Evolutionary conservation across 1,140 invertebrate species (phyloP), one percentile per base, ranked within the genome.

Genomic region (Homarus americanus): DNA sequence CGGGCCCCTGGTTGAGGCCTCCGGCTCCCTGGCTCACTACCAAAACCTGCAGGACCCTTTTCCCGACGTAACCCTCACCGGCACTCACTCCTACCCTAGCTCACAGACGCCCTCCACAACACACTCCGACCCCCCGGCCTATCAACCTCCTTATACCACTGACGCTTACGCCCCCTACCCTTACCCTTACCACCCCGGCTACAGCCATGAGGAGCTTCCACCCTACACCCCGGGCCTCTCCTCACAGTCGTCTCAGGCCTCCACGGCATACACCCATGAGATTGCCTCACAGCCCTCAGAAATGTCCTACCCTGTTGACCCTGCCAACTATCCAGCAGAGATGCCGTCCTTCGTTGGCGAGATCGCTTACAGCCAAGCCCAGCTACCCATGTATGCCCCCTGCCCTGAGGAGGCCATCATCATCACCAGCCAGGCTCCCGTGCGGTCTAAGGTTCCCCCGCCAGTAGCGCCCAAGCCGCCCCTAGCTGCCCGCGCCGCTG

Each of bases 41-140:
- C 80, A 86, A 28, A 91, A 82, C 86, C 58, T 91, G 44, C 92
- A 92, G 66, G 92, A 92, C 32, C 92, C 90, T 24, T 92, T 86
- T 44, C 92, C 92, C 15, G 92, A 92, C 58, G 92, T 92, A 17
- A 92, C 92, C 9, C 82, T 92, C 1, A 91, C 92, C 28, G 92
- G 90, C 53, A 89, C 90, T 0, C 90, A 91, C 63, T 91, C 92
- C 4, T 92, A 92, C 86, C 76, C 92, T 3, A 91, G 86, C 73
- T 92, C 92, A 17, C 90, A 92, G 44, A 92, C 92, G 0, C 92
- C 92, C 58, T 92, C 92, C 44, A 92, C 92, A n/a, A 92, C 90
- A 28, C 92, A 92, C 82, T 92, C 92, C 7, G 92, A 92, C 32
- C 89, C 92, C 28, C 92, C 92, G 32, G 92, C 89, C n/a, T 92